Conservation (phyloP, 2,113 vertebrate genomes). For the Himantopus leucocephalus region DNA sequence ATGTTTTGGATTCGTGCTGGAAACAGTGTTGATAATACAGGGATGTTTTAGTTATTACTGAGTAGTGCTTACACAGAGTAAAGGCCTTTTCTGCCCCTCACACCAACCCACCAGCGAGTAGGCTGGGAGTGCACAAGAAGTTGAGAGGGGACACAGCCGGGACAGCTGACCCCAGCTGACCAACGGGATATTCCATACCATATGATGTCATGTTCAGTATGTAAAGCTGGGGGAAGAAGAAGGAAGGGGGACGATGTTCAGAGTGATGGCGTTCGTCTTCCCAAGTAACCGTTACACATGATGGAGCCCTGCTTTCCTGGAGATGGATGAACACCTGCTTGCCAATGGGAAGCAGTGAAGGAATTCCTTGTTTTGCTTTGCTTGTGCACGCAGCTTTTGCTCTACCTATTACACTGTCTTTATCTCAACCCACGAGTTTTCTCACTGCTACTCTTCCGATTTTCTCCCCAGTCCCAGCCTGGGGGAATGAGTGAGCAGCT, state of each 20-base stretch:
- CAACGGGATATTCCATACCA: neutral
- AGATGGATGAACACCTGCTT: neutral
- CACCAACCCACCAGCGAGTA: neutral
- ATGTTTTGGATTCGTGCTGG: neutral
- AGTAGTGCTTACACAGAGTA: neutral
- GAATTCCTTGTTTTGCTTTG: neutral
- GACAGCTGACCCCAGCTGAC: neutral
- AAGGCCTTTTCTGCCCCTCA: neutral
- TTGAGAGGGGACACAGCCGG: neutral
- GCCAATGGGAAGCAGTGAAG: neutral
- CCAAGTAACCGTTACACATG: neutral
- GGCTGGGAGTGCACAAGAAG: neutral
- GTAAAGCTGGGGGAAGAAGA: neutral
- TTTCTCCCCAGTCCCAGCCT: neutral
- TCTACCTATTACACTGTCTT: neutral
- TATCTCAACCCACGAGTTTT: neutral
- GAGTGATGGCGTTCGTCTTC: neutral
- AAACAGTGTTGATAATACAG: neutral
- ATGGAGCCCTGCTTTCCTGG: neutral
- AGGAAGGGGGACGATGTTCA: neutral
- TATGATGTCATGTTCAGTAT: neutral
- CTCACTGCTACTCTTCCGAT: neutral
- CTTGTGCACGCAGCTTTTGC: neutral
- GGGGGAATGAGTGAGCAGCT: neutral
- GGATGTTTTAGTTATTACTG: neutral